Conservation (phyloP, 2,113 vertebrate genomes). For the Psittacula cyanocephala region DNA sequence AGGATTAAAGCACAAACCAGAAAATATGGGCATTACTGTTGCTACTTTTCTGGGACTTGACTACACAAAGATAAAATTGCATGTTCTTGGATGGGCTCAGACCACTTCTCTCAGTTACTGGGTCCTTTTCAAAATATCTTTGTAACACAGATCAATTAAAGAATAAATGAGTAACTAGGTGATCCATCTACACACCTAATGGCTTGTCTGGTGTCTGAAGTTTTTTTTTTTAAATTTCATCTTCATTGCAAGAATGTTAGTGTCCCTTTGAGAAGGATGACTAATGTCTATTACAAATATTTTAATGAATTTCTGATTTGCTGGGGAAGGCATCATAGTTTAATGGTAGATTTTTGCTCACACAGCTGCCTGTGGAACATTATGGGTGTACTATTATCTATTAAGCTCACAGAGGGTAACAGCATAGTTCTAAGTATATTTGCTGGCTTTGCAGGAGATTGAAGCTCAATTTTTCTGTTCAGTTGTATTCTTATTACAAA, state of each 20-base stretch:
- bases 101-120: neutral
- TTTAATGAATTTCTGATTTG: conserved; percentile 49
- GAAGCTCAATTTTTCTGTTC: neutral
- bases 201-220: neutral
- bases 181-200: neutral
- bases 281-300: conserved; percentile 19
- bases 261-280: conserved; percentile 18
- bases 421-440: neutral
- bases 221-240: neutral
- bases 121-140: neutral
- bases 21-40: neutral
- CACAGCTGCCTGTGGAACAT: neutral
- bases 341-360: conserved; percentile 38
- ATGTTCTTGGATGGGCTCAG: neutral
- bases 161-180: neutral
- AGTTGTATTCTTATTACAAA: neutral
- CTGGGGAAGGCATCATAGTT: conserved; percentile 18
- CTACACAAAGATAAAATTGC: neutral
- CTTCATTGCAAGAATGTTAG: neutral
- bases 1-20: neutral
- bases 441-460: neutral
- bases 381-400: neutral
- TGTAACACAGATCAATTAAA: conserved; percentile 8
- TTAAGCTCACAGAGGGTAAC: conserved; percentile 1
- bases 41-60: neutral